Conservation (phyloP, 2,113 vertebrate species). For the Pomatostomus ruficeps region DNA sequence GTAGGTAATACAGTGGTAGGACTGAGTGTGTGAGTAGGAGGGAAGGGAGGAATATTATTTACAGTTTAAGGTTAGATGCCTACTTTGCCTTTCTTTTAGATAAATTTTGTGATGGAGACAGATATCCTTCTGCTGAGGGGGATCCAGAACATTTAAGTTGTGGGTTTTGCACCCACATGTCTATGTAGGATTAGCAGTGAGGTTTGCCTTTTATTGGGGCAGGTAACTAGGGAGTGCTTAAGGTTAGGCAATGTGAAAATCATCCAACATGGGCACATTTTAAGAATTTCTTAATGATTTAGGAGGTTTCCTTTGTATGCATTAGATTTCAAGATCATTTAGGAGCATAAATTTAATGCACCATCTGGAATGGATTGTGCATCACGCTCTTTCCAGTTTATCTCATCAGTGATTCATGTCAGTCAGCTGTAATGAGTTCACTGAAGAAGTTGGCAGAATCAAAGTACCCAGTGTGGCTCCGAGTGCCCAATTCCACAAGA, state of each 20-base stretch:
- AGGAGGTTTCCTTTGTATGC: not conserved
- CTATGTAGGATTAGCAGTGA: not conserved
- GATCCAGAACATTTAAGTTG: not conserved
- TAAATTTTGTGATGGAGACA: not conserved
- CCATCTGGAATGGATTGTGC: not conserved
- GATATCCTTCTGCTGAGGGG: not conserved
- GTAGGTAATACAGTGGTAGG: not conserved
- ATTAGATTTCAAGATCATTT: not conserved
- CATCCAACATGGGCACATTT: not conserved
- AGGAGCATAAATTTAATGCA: not conserved
- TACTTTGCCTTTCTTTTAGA: not conserved
- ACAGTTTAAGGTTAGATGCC: not conserved
- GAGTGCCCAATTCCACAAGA: not conserved
- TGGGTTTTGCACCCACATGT: not conserved
- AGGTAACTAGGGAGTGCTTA: not conserved
- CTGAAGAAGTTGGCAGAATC: not conserved
- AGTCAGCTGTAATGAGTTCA: not conserved
- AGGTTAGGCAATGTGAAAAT: not conserved
- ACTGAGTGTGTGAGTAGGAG: not conserved
- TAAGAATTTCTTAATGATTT: not conserved
- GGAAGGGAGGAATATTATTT: not conserved
- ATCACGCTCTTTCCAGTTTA: not conserved
- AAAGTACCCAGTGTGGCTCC: not conserved
- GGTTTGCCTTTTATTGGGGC: not conserved
- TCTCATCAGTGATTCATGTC: not conserved